Evolutionary conservation across 2,888 invertebrate species (phyloP).

Genomic region (Torymus aiolomorphi): DNA sequence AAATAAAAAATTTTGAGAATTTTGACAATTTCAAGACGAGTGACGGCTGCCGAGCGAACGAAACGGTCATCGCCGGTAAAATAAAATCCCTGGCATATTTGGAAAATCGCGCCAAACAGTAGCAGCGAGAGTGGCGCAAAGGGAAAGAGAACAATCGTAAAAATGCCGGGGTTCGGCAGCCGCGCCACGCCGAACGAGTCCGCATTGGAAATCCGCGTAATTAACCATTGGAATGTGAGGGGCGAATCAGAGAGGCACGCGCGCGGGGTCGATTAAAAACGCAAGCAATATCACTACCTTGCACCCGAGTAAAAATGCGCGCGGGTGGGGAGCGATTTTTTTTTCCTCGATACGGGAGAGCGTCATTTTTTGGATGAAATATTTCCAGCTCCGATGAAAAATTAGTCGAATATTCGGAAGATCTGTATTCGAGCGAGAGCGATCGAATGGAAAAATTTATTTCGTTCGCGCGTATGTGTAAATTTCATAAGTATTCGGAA

Average conservation of each 20-base stretch:
- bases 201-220: constrained; percentile 74
- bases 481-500: constrained; percentile 22
- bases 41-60: neutral
- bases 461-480: neutral
- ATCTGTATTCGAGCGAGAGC: neutral
- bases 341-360: neutral
- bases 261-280: constrained; percentile 62
- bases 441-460: constrained; percentile 11
- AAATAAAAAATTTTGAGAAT: constrained; percentile 12
- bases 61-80: constrained; percentile 10
- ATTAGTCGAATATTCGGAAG: constrained; percentile 30
- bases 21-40: constrained; percentile 33
- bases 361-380: constrained; percentile 50
- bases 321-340: neutral
- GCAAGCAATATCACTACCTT: constrained; percentile 48
- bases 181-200: constrained; percentile 58
- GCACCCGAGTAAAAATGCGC: constrained; percentile 24
- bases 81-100: constrained; percentile 29
- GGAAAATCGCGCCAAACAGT: neutral
- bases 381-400: constrained; percentile 17
- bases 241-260: constrained; percentile 55
- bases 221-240: constrained; percentile 73
- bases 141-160: constrained; percentile 43
- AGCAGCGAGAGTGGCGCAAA: neutral
- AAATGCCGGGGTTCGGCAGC: constrained; percentile 48